These are phyloP conservation scores for Eucriotettix oculatus DNA, from an alignment of 2,888 invertebrate species.

Conservation along the genomic window DNA sequence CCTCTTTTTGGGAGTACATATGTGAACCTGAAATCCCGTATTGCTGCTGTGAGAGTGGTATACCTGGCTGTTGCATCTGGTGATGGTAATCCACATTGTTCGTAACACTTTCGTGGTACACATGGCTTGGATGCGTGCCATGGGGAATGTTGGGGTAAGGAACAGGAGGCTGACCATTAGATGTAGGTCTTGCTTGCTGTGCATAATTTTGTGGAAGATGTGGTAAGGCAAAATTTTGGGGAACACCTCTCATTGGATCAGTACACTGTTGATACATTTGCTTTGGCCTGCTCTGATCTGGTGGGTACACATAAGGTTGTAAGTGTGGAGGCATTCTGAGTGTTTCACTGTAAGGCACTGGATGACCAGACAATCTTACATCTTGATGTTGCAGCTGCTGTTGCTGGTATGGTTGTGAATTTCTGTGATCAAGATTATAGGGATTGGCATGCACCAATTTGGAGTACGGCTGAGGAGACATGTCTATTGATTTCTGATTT, in stretches of 20 bases:
- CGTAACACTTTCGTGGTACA: background rate
- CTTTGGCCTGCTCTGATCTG: background rate
- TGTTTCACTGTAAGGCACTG: slow-evolving; percentile 1
- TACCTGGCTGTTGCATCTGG: background rate
- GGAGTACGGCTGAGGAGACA: background rate
- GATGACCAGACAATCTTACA: background rate
- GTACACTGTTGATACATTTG: background rate
- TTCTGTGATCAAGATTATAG: slow-evolving; percentile 1
- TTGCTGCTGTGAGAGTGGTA: background rate
- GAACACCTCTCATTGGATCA: background rate
- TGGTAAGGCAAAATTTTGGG: slow-evolving; percentile 6
- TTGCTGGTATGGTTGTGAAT: background rate
- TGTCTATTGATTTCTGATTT: slow-evolving; percentile 20
- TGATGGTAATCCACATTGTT: background rate
- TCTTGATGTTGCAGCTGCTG: background rate
- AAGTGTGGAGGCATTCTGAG: background rate
- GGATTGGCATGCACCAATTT: background rate
- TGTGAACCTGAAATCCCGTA: background rate
- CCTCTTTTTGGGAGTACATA: too few species aligned
- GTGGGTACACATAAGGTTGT: background rate
- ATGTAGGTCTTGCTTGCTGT: slow-evolving; percentile 13
- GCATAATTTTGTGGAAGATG: slow-evolving; percentile 22
- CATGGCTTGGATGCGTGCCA: background rate
- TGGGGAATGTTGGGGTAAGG: background rate
- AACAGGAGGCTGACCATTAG: background rate